Evolutionary conservation across 1,140 invertebrate species (phyloP).

Genomic region (Branchinecta lindahli): DNA sequence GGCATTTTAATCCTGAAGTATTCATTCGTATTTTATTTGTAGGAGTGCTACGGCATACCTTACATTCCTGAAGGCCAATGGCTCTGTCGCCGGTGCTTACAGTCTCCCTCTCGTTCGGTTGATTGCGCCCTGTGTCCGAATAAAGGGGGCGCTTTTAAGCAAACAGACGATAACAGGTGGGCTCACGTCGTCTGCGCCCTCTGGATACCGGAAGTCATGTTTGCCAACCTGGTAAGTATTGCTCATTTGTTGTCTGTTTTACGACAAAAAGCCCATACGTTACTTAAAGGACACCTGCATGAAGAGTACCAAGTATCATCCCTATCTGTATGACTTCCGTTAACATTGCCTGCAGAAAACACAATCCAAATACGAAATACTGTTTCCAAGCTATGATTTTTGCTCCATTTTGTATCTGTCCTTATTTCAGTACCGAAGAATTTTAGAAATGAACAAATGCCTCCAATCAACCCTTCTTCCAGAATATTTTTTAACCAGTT

Average conservation of each 20-base stretch:
- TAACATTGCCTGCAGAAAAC: too few relatives aligned
- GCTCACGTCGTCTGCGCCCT: slow-evolving; percentile 96
- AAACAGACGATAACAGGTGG: slow-evolving; percentile 90
- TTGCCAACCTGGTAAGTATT: slow-evolving; percentile 67
- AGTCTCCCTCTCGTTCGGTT: slow-evolving; percentile 80
- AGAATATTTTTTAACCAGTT: too few relatives aligned
- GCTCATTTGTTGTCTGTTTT: not conserved
- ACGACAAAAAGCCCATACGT: not conserved
- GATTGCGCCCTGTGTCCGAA: slow-evolving; percentile 96
- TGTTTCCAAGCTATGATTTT: too few relatives aligned
- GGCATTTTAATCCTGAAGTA: too few relatives aligned
- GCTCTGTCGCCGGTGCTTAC: slow-evolving; percentile 84
- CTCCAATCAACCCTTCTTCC: too few relatives aligned
- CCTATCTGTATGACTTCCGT: too few relatives aligned
- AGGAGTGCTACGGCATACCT: slow-evolving; percentile 95
- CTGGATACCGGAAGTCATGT: slow-evolving; percentile 97
- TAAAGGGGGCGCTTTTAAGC: slow-evolving; percentile 94
- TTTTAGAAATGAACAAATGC: too few relatives aligned
- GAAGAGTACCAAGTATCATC: too few relatives aligned
- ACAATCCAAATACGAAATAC: too few relatives aligned
- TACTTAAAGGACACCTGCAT: too few relatives aligned
- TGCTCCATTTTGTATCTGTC: too few relatives aligned
- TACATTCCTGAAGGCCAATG: slow-evolving; percentile 99
- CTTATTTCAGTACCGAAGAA: too few relatives aligned
- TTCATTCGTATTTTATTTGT: slow-evolving; percentile 17